A percentile compares a stretch with the other conserved stretches of the same genome.
Conservation (phyloP, 2,113 vertebrate species). For the Apodemus speciosus region DNA sequence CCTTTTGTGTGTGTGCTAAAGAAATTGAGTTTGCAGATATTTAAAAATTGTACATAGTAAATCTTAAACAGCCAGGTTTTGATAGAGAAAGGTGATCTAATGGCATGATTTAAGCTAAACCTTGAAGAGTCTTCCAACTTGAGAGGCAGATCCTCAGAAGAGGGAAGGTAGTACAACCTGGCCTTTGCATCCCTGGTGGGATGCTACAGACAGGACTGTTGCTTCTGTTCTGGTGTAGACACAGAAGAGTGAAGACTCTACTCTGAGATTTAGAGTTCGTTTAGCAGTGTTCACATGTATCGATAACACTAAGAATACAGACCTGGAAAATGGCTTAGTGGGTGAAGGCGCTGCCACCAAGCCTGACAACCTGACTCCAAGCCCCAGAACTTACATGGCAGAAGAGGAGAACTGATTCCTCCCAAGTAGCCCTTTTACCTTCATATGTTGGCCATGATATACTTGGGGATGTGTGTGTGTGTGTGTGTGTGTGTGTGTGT, state of each 20-base stretch:
- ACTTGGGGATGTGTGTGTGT: neutral
- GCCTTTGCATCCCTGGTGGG: neutral
- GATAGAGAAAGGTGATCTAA: neutral
- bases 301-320: neutral
- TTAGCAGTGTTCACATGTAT: neutral
- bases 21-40: neutral
- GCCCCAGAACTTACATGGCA: neutral
- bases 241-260: neutral
- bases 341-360: neutral
- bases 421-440: neutral
- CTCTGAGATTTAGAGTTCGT: neutral
- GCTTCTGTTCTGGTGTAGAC: neutral
- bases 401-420: neutral
- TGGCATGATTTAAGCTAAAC: slow-evolving; percentile 1
- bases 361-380: neutral
- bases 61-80: neutral
- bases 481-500: no score
- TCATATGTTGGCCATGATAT: neutral
- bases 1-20: neutral
- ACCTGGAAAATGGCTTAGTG: neutral
- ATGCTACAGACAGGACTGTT: neutral
- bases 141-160: neutral
- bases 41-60: neutral
- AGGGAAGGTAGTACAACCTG: neutral
- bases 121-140: neutral